A percentile compares a stretch with the other conserved stretches of the same genome.
These are phyloP conservation scores for Tychaedon coryphoeus DNA, from an alignment of 2,113 vertebrate species.

Conservation along the genomic window DNA sequence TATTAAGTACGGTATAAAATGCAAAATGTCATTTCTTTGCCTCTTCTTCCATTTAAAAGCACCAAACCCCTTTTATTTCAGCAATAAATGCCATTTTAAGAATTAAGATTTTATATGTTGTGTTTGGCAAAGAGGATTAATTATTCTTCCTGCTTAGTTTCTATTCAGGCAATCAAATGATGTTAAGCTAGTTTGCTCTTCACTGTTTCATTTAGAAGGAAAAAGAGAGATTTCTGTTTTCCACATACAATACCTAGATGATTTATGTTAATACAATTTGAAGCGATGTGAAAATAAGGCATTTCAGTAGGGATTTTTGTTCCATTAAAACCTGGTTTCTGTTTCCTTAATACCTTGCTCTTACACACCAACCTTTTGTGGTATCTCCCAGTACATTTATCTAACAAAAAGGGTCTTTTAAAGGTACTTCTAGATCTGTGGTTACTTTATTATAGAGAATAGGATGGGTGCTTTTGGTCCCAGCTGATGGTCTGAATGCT, in stretches of 20 bases:
- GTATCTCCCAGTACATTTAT: not conserved
- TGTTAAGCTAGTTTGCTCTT: slow-evolving; percentile 14
- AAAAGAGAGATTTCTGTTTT: not conserved
- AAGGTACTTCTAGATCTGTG: not conserved
- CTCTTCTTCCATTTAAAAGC: slow-evolving; percentile 30
- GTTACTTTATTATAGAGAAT: not conserved
- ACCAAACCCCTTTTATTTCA: slow-evolving; percentile 26
- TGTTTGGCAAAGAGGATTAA: slow-evolving; percentile 57
- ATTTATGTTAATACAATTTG: not conserved
- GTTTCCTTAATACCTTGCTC: not conserved
- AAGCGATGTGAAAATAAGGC: not conserved
- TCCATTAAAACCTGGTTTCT: not conserved
- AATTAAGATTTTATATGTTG: slow-evolving; percentile 52
- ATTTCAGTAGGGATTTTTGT: not conserved
- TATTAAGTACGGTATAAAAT: slow-evolving; percentile 33
- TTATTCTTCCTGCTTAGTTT: slow-evolving; percentile 44
- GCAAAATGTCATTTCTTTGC: slow-evolving; percentile 21
- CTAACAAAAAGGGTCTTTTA: not conserved
- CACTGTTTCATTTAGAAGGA: not conserved
- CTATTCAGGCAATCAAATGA: slow-evolving; percentile 12
- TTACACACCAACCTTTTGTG: not conserved
- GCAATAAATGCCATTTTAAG: slow-evolving; percentile 46
- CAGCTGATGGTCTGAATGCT: not conserved
- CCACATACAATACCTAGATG: not conserved
- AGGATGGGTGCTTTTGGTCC: not conserved